A percentile compares a stretch with the other conserved stretches of the same genome.
These are phyloP conservation scores for Nemapogon koenigi DNA, from an alignment of 2,888 invertebrate species.

Conservation along the genomic window DNA sequence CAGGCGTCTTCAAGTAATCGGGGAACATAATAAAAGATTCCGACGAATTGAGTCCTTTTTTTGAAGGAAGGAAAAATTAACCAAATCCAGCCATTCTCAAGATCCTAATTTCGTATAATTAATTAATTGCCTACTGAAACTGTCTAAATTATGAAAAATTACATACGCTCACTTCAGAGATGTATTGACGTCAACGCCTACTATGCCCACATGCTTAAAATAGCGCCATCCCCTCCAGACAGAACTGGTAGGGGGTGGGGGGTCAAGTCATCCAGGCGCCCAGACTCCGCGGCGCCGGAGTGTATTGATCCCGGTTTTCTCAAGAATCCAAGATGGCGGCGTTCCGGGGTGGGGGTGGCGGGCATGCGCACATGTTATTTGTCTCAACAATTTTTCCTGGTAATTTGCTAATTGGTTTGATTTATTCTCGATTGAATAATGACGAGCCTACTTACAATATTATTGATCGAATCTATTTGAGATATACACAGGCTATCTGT, in stretches of 20 bases:
- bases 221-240: neutral
- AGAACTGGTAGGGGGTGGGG: too few species aligned
- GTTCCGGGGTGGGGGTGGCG: constrained; percentile 18
- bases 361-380: constrained; percentile 46
- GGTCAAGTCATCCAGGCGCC: constrained; percentile 28
- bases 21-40: too few species aligned
- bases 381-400: constrained; percentile 12
- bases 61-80: too few species aligned
- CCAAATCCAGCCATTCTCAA: neutral
- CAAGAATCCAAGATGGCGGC: neutral
- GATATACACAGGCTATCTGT: too few species aligned
- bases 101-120: neutral
- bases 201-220: constrained; percentile 18
- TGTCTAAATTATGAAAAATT: neutral
- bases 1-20: too few species aligned
- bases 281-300: constrained; percentile 57
- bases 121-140: neutral
- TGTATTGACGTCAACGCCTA: constrained; percentile 7
- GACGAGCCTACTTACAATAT: too few species aligned
- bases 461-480: too few species aligned
- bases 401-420: too few species aligned
- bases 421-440: too few species aligned
- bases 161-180: too few species aligned
- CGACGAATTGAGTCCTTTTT: too few species aligned
- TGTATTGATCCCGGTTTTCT: constrained; percentile 33